Evolutionary conservation across 2,888 invertebrate genomes (phyloP), one percentile per base, ranked within the genome.

Genomic region (Sarcophaga rosellei): DNA sequence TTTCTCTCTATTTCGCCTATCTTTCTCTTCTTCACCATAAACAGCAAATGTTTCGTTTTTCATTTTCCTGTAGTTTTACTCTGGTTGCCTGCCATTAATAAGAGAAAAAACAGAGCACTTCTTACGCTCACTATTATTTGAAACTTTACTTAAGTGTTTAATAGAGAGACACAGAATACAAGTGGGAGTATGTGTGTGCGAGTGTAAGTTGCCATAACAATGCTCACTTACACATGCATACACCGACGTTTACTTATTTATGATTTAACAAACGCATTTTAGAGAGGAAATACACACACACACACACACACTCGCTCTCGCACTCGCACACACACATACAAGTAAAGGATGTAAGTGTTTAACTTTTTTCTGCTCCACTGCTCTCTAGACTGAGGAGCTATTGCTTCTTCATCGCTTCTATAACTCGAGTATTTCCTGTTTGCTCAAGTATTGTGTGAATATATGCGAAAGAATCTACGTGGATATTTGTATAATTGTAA

Each of bases 371-470:
- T 84, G 75, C 86, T 86, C 65, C 81, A 80, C 79, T 78, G 83
- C 86, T 86, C 83, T 73, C 6, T 35, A 80, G 78, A 82, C 86
- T 76, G 72, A 47, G 12, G 35, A 35, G 53, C 81, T 47, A 84
- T 86, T 86, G 86, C 84, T 86, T 84, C 25, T 47, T 15, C 53
- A 15, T 53, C 53, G 17, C 17, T 53, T 53, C 53, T 53, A 17
- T 53, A 81, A 75, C 74, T 81, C 84, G 66, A 81, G 81, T 75
- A 81, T 78, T 86, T 86, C 86, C 86, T 84, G 84, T 86, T 86
- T 81, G 78, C 78, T 70, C 74, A 35, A 62, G 72, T 74, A 45
- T 69, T 78, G 53, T 61, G 53, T 53, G 53, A 53, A 17, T 53
- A 5, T 53, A 3, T 72, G 45, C 53, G 17, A 5, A 4, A 53